Conservation (phyloP, 2,888 invertebrate species). For the Platerodrilus igneus region DNA sequence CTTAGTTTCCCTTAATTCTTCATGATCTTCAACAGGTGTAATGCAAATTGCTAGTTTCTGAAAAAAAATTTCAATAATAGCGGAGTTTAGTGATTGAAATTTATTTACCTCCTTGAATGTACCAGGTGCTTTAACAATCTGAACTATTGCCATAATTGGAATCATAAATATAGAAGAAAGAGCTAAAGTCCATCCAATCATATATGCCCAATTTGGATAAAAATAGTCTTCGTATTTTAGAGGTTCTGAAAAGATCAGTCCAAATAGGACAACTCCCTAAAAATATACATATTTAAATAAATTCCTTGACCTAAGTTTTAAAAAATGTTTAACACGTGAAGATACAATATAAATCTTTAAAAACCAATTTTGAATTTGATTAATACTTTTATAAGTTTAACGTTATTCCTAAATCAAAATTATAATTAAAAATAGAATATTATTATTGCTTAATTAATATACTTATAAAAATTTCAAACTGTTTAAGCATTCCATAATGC, state of each 20-base stretch:
- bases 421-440: too few relatives aligned
- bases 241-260: slow-evolving; percentile 60
- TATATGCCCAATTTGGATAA: slow-evolving; percentile 68
- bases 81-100: too few relatives aligned
- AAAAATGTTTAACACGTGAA: too few relatives aligned
- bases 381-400: too few relatives aligned
- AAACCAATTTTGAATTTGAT: too few relatives aligned
- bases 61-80: slow-evolving; percentile 29
- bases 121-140: slow-evolving; percentile 62
- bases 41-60: slow-evolving; percentile 64
- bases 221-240: slow-evolving; percentile 63
- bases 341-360: too few relatives aligned
- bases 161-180: slow-evolving; percentile 71
- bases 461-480: too few relatives aligned
- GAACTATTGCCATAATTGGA: slow-evolving; percentile 61
- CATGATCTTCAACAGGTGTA: slow-evolving; percentile 63
- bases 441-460: too few relatives aligned
- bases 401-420: too few relatives aligned
- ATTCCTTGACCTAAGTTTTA: too few relatives aligned
- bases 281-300: too few relatives aligned
- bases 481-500: too few relatives aligned
- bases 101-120: slow-evolving; percentile 59
- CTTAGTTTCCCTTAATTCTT: slow-evolving; percentile 57
- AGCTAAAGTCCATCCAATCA: slow-evolving; percentile 68
- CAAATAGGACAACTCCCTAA: slow-evolving; percentile 64